These are phyloP conservation scores for Acanthochromis polyacanthus DNA, from an alignment of 2,113 vertebrate species.

Conservation along the genomic window DNA sequence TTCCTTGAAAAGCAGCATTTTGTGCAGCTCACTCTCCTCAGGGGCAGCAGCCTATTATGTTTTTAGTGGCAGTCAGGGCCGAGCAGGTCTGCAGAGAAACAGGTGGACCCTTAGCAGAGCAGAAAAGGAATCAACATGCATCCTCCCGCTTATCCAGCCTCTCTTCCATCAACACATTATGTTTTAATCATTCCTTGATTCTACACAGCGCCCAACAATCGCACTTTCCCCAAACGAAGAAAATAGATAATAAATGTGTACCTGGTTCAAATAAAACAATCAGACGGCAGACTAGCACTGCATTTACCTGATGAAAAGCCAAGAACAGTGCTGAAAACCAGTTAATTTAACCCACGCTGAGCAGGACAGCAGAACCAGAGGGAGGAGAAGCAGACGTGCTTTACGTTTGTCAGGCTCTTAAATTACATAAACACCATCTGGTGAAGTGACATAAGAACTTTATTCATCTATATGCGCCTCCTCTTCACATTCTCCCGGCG, in stretches of 20 bases:
- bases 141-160: constrained; percentile 7
- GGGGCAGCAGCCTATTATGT: constrained; percentile 40
- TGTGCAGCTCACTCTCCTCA: constrained; percentile 17
- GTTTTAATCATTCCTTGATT: constrained; percentile 57
- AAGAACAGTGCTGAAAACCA: constrained; percentile 65
- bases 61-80: constrained; percentile 34
- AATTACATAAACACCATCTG: constrained; percentile 82
- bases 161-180: constrained; percentile 32
- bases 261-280: constrained; percentile 67
- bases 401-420: constrained; percentile 68
- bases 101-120: constrained; percentile 19
- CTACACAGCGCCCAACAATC: constrained; percentile 26
- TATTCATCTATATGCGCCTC: constrained; percentile 67
- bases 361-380: constrained; percentile 48
- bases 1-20: constrained; percentile 36
- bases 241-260: constrained; percentile 63
- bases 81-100: constrained; percentile 35
- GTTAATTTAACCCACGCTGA: constrained; percentile 71
- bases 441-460: constrained; percentile 65
- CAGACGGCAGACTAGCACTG: constrained; percentile 27
- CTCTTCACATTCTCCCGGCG: constrained; percentile 2
- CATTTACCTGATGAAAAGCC: constrained; percentile 77
- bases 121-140: constrained; percentile 17
- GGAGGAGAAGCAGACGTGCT: constrained; percentile 58
- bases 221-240: constrained; percentile 30